Conservation (phyloP, 2,797 vertebrate genomes). For the Neosalanx taihuensis region DNA sequence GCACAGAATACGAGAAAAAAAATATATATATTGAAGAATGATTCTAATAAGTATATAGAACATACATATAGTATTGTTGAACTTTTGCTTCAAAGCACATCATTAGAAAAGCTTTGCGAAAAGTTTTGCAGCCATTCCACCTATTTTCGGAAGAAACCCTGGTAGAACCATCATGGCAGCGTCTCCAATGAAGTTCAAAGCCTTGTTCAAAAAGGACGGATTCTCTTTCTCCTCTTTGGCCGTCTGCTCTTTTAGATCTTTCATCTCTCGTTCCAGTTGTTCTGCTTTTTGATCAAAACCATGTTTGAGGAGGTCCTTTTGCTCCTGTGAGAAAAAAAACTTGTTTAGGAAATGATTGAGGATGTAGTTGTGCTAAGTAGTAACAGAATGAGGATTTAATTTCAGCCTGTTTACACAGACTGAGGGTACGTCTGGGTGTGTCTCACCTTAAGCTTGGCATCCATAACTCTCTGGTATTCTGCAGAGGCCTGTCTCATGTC, state of each 20-base stretch:
- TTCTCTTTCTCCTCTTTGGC: neutral
- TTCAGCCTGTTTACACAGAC: neutral
- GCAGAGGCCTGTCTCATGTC: neutral
- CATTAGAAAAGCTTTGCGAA: conserved; percentile 5
- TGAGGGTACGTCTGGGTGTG: neutral
- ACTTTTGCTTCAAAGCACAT: conserved; percentile 5
- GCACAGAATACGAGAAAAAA: no score
- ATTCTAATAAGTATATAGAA: no score
- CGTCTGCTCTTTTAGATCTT: neutral
- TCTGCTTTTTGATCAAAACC: conserved; percentile 4
- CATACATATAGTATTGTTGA: neutral
- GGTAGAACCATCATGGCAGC: neutral
- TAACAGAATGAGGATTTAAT: neutral
- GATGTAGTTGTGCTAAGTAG: neutral
- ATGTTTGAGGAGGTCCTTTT: neutral
- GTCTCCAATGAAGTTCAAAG: neutral
- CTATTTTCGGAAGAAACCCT: no score
- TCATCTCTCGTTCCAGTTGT: neutral
- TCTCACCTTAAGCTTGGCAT: conserved; percentile 6
- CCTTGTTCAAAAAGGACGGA: no score
- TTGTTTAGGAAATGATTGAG: neutral
- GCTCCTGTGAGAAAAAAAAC: neutral
- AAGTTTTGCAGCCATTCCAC: neutral
- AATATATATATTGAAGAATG: no score
- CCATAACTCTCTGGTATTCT: conserved; percentile 15